These are phyloP conservation scores for Neotoma lepida DNA, from an alignment of 2,113 vertebrate species.

Conservation along the genomic window DNA sequence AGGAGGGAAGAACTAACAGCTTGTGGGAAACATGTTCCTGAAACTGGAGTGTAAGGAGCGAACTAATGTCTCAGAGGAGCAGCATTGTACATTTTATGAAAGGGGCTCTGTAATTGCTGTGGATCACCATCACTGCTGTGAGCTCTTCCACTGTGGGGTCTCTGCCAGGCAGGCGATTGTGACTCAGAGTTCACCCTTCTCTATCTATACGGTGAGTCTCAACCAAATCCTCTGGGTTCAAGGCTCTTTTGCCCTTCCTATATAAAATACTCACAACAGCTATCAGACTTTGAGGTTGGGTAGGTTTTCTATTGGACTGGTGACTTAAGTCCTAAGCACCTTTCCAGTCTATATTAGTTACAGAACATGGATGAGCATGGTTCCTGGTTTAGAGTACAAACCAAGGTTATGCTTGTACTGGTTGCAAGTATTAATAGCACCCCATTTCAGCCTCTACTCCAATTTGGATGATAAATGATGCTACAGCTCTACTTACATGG, in stretches of 20 bases:
- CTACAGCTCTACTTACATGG: neutral
- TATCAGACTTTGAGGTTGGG: neutral
- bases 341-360: neutral
- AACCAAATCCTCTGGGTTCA: neutral
- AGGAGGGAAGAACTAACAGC: conserved; percentile 11
- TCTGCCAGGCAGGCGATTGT: neutral
- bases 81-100: no score
- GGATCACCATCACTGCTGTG: neutral
- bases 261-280: neutral
- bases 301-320: neutral
- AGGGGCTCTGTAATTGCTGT: neutral
- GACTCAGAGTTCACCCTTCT: conserved; percentile 3
- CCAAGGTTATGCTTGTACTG: neutral
- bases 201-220: neutral
- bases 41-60: neutral
- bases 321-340: neutral
- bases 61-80: neutral
- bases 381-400: neutral
- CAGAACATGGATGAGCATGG: neutral
- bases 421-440: neutral
- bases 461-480: neutral
- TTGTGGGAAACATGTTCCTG: neutral
- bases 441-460: neutral
- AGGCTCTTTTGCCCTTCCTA: neutral
- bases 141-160: neutral